These are phyloP conservation scores for Maniola hyperantus DNA, from an alignment of 2,888 invertebrate genomes.

Conservation along the genomic window DNA sequence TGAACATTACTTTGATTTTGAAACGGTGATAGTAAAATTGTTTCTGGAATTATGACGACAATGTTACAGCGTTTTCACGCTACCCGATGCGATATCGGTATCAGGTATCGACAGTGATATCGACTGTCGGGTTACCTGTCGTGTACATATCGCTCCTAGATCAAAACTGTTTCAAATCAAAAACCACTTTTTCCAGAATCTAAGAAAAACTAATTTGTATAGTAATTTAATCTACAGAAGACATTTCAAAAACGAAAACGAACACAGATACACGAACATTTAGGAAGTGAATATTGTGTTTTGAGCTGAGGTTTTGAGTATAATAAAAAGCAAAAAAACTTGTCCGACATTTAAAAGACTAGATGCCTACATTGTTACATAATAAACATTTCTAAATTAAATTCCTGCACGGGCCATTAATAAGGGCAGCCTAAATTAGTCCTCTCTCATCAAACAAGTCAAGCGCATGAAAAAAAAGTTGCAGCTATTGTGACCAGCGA, in stretches of 20 bases:
- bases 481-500: constrained; percentile 41
- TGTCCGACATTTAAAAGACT: no score
- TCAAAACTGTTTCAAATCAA: no score
- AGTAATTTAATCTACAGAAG: no score
- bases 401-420: constrained; percentile 26
- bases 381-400: constrained; percentile 14
- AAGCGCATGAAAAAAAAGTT: constrained; percentile 39
- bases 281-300: no score
- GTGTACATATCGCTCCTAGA: no score
- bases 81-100: not conserved
- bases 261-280: no score
- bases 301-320: no score
- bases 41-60: constrained; percentile 5
- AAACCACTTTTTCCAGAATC: no score
- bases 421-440: constrained; percentile 39
- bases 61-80: not conserved
- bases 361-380: not conserved
- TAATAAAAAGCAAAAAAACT: not conserved
- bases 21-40: constrained; percentile 11
- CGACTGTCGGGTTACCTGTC: no score
- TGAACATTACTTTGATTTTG: constrained; percentile 18
- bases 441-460: constrained; percentile 39
- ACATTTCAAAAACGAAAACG: no score
- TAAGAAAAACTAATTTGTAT: no score
- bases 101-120: not conserved